Conservation (phyloP, 2,113 vertebrate genomes). For the Kryptolebias marmoratus region DNA sequence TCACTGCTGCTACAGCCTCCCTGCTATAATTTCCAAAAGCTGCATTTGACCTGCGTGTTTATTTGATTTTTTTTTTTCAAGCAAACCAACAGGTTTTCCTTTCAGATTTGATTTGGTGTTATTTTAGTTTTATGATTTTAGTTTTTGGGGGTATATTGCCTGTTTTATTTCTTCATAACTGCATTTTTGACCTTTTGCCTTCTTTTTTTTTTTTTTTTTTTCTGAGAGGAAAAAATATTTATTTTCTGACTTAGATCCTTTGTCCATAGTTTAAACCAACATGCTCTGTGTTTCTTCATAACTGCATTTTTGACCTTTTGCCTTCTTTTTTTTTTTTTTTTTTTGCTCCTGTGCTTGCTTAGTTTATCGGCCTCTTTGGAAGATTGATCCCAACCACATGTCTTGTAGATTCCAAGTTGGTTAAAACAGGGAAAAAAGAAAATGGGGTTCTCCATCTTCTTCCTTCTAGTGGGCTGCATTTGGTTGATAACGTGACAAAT, state of each 20-base stretch:
- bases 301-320: conserved; percentile 54
- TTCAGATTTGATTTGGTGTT: conserved; percentile 46
- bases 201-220: conserved; percentile 2
- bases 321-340: conserved; percentile 4
- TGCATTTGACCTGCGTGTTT: conserved; percentile 48
- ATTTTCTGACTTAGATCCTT: too few relatives aligned
- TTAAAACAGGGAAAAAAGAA: conserved; percentile 12
- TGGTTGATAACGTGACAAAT: conserved; percentile 33
- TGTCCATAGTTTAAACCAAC: too few relatives aligned
- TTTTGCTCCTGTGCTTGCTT: conserved; percentile 28
- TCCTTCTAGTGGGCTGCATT: conserved; percentile 24
- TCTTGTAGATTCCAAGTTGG: conserved; percentile 47
- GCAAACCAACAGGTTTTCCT: conserved; percentile 42
- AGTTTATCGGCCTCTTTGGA: conserved; percentile 41
- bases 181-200: conserved; percentile 51
- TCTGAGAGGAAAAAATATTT: too few relatives aligned
- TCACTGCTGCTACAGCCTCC: conserved; percentile 47
- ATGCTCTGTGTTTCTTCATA: too few relatives aligned
- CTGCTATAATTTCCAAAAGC: conserved; percentile 47
- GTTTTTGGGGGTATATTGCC: conserved; percentile 65
- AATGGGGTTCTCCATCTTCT: not conserved
- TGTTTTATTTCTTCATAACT: conserved; percentile 62
- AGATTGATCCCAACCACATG: conserved; percentile 18
- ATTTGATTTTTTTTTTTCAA: conserved; percentile 50
- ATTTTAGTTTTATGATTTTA: conserved; percentile 55